Base-by-base conservation (phyloP, 92 coral and sea anemone species). In the Montipora capitata region DNA sequence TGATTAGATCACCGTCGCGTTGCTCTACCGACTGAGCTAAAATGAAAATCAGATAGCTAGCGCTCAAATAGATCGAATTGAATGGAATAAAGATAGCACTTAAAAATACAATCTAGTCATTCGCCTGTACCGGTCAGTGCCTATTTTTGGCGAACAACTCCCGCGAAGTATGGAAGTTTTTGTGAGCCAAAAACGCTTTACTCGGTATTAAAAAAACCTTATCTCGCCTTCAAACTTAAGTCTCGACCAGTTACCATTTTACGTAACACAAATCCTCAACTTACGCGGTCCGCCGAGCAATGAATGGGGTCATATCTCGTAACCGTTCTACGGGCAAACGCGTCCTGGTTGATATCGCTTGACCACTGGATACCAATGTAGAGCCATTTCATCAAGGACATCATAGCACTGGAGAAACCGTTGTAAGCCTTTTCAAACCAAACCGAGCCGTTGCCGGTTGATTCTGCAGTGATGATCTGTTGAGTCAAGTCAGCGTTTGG, bases 231-330 rank as follows among this genome's bases (percentile, higher is more conserved):
- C 35, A 27, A 27, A 27, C 35, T 27, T 27, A 27, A 27, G 35
- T 27, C 35, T 27, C 35, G 35, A 27, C 35, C 35, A 27, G 35
- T 27, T 27, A 27, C 35, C 35, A 27, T 27, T 27, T 27, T 27
- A 27, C 35, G 1, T 27, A 27, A 27, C 35, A 27, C 35, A 43
- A 43, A 72, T 9, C 39, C 5, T 40, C 38, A 73, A 73, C 78
- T 73, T 73, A 73, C 78, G 27, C 41, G 40, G 62, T 73, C 40
- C 18, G 78, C n/a, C 3, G 58, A 39, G 13, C 62, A 15, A 48
- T 8, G 35, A 27, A 27, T 27, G 35, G 35, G 39, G 15, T 54
- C 18, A 40, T 10, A 10, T 48, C 62, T 43, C 3, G 44, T 18
- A 3, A 74, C 13, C 0, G 44, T 35, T 44, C 44, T 75, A 9